These are phyloP conservation scores for Alethe castanea DNA, from an alignment of 2,113 vertebrate species.

Conservation along the genomic window DNA sequence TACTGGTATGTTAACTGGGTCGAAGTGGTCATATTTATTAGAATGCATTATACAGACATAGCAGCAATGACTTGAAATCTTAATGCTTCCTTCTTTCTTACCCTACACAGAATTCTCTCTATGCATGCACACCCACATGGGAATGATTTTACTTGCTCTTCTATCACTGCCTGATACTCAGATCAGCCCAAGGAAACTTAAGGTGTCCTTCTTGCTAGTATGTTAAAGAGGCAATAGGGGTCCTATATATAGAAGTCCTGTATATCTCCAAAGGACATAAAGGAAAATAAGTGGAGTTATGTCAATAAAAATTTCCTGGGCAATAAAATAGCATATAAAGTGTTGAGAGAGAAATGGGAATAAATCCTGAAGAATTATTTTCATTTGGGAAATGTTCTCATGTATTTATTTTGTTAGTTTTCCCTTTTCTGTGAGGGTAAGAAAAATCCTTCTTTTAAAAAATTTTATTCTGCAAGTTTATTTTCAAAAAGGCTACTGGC, in stretches of 20 bases:
- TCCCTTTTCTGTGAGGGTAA: not conserved
- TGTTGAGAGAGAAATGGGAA: not conserved
- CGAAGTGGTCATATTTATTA: not conserved
- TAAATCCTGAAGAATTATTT: not conserved
- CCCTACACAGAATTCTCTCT: not conserved
- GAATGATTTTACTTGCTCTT: not conserved
- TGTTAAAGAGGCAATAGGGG: not conserved
- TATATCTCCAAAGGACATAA: not conserved
- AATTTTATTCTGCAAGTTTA: not conserved
- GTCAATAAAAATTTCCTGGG: slow-evolving; percentile 29
- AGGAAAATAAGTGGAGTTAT: slow-evolving; percentile 11
- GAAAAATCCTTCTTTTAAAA: not conserved
- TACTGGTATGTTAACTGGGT: not conserved
- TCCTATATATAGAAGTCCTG: not conserved
- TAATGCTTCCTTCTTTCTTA: not conserved
- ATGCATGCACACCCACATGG: not conserved
- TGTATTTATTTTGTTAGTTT: not conserved
- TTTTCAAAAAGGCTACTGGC: slow-evolving; percentile 44
- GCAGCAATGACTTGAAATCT: not conserved
- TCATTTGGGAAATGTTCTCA: not conserved
- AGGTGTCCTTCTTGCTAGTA: not conserved
- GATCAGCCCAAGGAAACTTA: slow-evolving; percentile 8
- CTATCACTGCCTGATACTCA: slow-evolving; percentile 28
- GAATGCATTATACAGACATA: not conserved
- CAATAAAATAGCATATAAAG: not conserved